Percentiles rank a stretch among this genome's conserved stretches.
These are phyloP conservation scores for Vidua chalybeata DNA, from an alignment of 2,113 vertebrate genomes.

Conservation along the genomic window DNA sequence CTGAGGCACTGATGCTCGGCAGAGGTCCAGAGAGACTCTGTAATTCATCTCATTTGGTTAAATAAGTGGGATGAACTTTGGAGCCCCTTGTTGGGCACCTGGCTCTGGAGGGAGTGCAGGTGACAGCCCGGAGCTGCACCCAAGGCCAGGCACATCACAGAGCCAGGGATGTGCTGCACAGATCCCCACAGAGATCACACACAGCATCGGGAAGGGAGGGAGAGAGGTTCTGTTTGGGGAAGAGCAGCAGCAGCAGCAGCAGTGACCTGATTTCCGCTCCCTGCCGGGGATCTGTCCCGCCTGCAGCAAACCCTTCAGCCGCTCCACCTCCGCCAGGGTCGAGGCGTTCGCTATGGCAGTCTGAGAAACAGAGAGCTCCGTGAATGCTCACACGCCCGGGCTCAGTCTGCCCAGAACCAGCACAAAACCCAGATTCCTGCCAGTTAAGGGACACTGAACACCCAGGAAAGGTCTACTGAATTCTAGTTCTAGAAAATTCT, in stretches of 20 bases:
- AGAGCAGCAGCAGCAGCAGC: neutral
- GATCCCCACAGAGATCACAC: accelerated
- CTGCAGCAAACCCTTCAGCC: constrained; percentile 92
- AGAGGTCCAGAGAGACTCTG: accelerated
- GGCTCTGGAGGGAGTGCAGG: too few relatives aligned
- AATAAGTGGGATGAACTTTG: neutral
- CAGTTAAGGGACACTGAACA: neutral
- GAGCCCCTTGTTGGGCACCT: neutral
- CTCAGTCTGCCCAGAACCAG: neutral
- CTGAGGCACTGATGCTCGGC: neutral
- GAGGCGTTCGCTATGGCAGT: constrained; percentile 92
- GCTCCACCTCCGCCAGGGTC: constrained; percentile 91
- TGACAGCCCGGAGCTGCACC: neutral
- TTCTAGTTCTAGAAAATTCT: neutral
- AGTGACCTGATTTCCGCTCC: constrained; percentile 83
- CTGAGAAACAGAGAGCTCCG: constrained; percentile 49
- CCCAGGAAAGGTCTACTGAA: neutral
- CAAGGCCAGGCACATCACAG: accelerated
- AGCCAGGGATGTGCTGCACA: neutral
- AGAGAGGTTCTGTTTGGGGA: too few relatives aligned
- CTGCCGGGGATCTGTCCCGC: constrained; percentile 93
- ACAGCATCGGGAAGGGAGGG: neutral
- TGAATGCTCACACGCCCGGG: neutral
- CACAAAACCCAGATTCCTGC: accelerated
- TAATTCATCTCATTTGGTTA: neutral